Evolutionary conservation across 2,888 invertebrate species (phyloP), one percentile per base, ranked within the genome.

Genomic region (Caenorhabditis doughertyi): DNA sequence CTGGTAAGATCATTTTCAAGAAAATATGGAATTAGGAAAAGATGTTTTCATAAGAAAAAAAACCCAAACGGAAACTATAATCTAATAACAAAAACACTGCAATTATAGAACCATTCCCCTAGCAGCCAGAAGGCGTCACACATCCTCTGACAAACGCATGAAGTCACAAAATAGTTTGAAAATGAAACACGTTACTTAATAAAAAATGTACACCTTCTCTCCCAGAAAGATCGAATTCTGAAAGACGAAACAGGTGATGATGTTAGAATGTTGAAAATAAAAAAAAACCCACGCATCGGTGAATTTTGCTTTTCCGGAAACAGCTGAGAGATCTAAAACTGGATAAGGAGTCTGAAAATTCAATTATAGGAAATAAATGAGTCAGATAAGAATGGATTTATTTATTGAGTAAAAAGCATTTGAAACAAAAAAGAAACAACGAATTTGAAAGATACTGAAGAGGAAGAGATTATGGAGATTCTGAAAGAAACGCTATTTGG

Each of bases 121-220:
- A n/a, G n/a, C n/a, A n/a, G n/a, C n/a, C n/a, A n/a, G n/a, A n/a
- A n/a, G n/a, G n/a, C 32, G 32, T 32, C 32, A 32, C 32, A 4
- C 9, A n/a, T n/a, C n/a, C n/a, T n/a, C n/a, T n/a, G n/a, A n/a
- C n/a, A n/a, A n/a, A n/a, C n/a, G n/a, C n/a, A n/a, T n/a, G n/a
- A n/a, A n/a, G 29, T 65, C 32, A 51, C 29, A 23, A 55, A 55
- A 55, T 0, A 18, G 35, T 42, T 5, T 51, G 23, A 23, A 23
- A 51, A 23, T 62, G 65, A 51, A 51, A 53, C 39, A 53, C 35
- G 32, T 29, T n/a, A 58, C 58, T 25, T 65, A 55, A 65, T 65
- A n/a, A 9, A 25, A 47, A 65, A 65, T 73, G 55, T 73, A 73
- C 73, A 65, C 64, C 64, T 65, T 65, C 47, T 64, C 44, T 8